These are phyloP conservation scores for Heliconius sara DNA, from an alignment of 2,888 invertebrate species.

Conservation along the genomic window DNA sequence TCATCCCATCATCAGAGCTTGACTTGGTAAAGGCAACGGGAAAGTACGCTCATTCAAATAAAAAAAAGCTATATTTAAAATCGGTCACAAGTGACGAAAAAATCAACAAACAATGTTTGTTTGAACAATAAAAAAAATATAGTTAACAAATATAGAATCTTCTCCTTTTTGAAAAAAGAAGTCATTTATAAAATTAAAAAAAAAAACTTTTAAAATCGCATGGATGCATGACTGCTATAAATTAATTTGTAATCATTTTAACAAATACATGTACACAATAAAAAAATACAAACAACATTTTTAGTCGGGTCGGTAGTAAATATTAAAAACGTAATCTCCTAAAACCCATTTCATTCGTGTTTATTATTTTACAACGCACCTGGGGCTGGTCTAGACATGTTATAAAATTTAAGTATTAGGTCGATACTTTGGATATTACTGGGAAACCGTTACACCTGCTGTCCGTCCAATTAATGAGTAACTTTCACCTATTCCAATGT, in stretches of 20 bases:
- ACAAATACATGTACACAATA: not conserved
- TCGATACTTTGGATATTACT: slow-evolving; percentile 40
- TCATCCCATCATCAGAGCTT: no score
- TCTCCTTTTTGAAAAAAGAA: no score
- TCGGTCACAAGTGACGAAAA: no score
- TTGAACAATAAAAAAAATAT: no score
- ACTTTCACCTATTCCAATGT: not conserved
- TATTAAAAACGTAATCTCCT: slow-evolving; percentile 14
- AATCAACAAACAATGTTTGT: no score
- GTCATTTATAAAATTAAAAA: no score
- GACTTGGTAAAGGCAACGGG: no score
- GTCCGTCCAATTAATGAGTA: slow-evolving; percentile 8
- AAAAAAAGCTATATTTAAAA: no score
- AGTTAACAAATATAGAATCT: no score
- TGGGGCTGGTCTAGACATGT: slow-evolving; percentile 55
- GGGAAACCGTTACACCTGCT: slow-evolving; percentile 31
- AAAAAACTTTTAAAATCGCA: not conserved
- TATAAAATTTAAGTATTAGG: slow-evolving; percentile 46
- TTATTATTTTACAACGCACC: slow-evolving; percentile 53
- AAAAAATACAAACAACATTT: not conserved
- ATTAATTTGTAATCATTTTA: not conserved
- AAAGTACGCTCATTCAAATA: no score
- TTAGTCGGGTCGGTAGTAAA: not conserved
- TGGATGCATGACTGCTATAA: not conserved
- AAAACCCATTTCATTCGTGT: slow-evolving; percentile 37